Percentiles rank a stretch among this genome's conserved stretches.
phyloP scores from a whole-genome alignment of 1,140 invertebrate species.

The Gonioctena quinquepunctata region DNA sequence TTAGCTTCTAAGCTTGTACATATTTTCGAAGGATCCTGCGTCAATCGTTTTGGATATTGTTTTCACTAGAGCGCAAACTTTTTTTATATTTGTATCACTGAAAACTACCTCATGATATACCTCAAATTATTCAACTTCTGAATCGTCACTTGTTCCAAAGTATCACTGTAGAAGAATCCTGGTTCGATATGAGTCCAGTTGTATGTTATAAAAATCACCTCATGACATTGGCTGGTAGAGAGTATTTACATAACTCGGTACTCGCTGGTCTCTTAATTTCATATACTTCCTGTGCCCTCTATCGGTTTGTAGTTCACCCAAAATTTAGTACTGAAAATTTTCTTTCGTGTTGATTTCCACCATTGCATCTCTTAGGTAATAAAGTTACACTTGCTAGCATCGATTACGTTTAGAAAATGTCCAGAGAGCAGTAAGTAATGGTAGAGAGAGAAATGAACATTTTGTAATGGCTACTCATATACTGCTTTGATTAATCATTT shows the following conservation, averaged over 20 bases:
- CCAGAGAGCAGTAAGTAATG: too few relatives aligned
- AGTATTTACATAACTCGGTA: neutral
- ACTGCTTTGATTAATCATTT: too few relatives aligned
- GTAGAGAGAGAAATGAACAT: too few relatives aligned
- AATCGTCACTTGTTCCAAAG: neutral
- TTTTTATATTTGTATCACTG: slow-evolving; percentile 6
- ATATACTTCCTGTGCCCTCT: neutral
- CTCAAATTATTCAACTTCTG: slow-evolving; percentile 1
- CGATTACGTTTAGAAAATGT: too few relatives aligned
- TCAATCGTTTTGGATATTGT: neutral
- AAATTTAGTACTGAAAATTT: slow-evolving; percentile 1
- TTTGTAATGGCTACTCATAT: too few relatives aligned
- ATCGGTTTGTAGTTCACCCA: neutral
- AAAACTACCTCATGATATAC: neutral
- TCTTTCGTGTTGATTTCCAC: neutral
- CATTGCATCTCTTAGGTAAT: neutral
- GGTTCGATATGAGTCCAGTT: slow-evolving; percentile 9
- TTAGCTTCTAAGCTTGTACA: slow-evolving; percentile 9
- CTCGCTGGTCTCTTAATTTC: neutral
- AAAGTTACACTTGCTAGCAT: neutral
- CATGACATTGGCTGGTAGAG: neutral
- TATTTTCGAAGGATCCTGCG: slow-evolving; percentile 4
- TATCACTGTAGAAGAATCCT: neutral
- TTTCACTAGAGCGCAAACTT: slow-evolving; percentile 3
- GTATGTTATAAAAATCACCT: neutral